Conservation (phyloP, 2,888 invertebrate genomes). For the Allolobophora icterica region DNA sequence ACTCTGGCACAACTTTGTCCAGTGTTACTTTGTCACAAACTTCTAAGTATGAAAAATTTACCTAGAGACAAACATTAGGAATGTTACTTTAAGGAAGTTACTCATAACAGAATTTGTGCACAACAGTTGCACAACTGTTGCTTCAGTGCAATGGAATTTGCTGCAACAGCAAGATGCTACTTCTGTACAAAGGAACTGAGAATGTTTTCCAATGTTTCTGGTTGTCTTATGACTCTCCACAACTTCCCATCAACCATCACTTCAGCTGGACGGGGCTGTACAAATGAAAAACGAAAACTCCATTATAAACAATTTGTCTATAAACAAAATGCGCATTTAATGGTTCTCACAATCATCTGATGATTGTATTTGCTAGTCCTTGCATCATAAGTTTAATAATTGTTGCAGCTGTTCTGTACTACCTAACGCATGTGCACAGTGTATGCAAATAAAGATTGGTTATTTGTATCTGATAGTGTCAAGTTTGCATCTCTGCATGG, state of each 20-base stretch:
- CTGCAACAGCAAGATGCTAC: background rate
- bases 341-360: background rate
- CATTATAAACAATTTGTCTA: background rate
- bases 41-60: background rate
- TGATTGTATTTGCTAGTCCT: background rate
- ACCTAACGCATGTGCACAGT: background rate
- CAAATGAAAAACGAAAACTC: constrained; percentile 9
- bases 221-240: constrained; percentile 53
- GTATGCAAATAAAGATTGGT: background rate
- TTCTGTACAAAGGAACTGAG: constrained; percentile 30
- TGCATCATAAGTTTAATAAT: background rate
- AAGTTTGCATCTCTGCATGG: background rate
- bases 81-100: background rate
- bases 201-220: constrained; percentile 53
- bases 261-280: constrained; percentile 59
- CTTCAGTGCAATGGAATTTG: background rate
- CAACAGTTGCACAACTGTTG: constrained; percentile 2
- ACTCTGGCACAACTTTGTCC: too few species aligned
- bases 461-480: background rate
- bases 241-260: constrained; percentile 56
- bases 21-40: background rate
- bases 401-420: background rate
- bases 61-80: background rate
- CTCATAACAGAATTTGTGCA: background rate
- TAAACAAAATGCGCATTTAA: background rate